These are phyloP conservation scores for Pseudomyrmex dendroicus DNA, from an alignment of 1,140 invertebrate genomes.

Conservation along the genomic window DNA sequence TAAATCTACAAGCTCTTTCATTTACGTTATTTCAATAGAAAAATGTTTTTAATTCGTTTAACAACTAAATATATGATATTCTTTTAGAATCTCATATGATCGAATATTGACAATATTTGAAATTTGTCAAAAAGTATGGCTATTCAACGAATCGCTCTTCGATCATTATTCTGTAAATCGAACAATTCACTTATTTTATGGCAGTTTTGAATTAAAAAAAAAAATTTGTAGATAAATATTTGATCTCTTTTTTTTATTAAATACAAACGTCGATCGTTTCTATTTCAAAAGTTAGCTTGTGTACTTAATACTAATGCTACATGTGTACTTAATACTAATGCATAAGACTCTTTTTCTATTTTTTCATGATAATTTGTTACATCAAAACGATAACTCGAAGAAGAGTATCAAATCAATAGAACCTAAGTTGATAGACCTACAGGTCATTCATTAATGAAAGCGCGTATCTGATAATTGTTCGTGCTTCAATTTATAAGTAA, in stretches of 20 bases:
- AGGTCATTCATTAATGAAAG: slow-evolving; percentile 19
- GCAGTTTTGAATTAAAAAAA: no score
- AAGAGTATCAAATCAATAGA: slow-evolving; percentile 16
- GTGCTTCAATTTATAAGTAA: slow-evolving; percentile 42
- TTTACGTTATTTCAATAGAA: slow-evolving; percentile 32
- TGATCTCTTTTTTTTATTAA: no score
- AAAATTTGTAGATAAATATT: no score
- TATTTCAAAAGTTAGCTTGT: no score
- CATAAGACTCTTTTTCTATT: no score
- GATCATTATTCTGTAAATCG: no score
- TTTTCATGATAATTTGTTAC: background rate
- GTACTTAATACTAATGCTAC: no score
- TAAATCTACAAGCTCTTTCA: slow-evolving; percentile 44
- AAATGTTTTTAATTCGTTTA: slow-evolving; percentile 37
- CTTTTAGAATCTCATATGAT: slow-evolving; percentile 43
- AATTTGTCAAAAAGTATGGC: slow-evolving; percentile 16
- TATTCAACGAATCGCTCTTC: no score
- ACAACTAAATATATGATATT: slow-evolving; percentile 4
- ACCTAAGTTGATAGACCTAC: slow-evolving; percentile 5
- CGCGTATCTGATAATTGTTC: slow-evolving; percentile 48
- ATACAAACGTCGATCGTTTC: no score
- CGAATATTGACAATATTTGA: slow-evolving; percentile 27
- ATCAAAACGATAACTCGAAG: background rate
- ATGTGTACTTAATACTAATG: no score
- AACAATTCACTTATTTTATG: no score